Base-by-base conservation (phyloP, 2,888 invertebrate genomes). In the Tetropium fuscum region DNA sequence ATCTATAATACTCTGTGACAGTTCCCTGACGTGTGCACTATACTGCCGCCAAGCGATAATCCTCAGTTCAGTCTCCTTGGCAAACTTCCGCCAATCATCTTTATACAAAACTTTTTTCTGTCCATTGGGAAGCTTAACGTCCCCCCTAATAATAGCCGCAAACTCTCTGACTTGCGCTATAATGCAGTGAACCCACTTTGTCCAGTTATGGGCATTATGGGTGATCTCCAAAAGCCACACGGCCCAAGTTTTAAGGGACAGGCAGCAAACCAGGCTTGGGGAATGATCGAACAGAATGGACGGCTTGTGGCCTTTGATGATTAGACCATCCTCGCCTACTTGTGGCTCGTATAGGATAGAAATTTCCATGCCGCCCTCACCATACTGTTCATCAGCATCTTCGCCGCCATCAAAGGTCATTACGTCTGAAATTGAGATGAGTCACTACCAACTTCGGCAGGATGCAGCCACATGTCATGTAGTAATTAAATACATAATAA, bases 171-270 rank as follows among this genome's bases (percentile, higher is more conserved):
- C 71, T 62, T 76, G 71, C 25, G 68, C 65, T 19, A 79, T 77
- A 3, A 79, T 72, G 18, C 71, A 69, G 49, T 70, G 72, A 59
- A 79, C 71, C 80, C 80, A 80, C 58, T 71, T 73, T 5, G 78
- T 80, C 80, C 80, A 80, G 19, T 69, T 74, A 48, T 79, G 77
- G 3, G 80, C 78, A 51, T 80, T 80, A 53, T 77, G 75, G 3
- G 79, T 77, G 44, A 80, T 77, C 64, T 80, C 78, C 15, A 78
- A 53, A 10, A 80, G 53, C 80, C 80, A 80, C 1, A 74, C 74
- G 0, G 80, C 78, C 79, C 78, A 80, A 3, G 76, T 75, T 65
- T 80, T 80, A 19, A 80, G 61, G 1, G 79, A 77, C 32, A 80
- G 66, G 55, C 80, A 80, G 47, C 80, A 80, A 8, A 80, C 74